Evolutionary conservation across 2,113 vertebrate genomes (phyloP).

Genomic region (Orycteropus afer): DNA sequence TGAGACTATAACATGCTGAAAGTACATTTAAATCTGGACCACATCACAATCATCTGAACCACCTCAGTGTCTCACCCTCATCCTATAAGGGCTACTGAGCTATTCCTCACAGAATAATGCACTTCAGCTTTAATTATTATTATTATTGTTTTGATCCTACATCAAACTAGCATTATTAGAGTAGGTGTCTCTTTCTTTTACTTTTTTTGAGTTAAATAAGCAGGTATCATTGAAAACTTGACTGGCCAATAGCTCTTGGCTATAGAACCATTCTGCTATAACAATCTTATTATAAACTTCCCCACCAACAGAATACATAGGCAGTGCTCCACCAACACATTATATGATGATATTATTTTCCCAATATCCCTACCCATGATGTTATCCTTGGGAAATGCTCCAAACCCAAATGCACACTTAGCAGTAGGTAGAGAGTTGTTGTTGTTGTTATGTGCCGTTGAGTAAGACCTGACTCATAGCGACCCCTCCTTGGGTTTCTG

Average conservation of each 20-base stretch:
- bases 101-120: background rate
- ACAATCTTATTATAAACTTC: background rate
- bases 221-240: slow-evolving; percentile 27
- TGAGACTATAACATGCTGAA: background rate
- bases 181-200: background rate
- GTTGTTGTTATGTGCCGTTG: no score
- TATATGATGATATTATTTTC: background rate
- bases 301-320: background rate
- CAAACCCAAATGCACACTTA: background rate
- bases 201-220: slow-evolving; percentile 53
- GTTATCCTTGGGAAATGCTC: background rate
- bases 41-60: background rate
- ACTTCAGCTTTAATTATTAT: background rate
- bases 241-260: background rate
- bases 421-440: background rate
- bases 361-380: background rate
- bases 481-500: no score
- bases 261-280: background rate
- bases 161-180: background rate
- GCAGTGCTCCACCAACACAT: background rate
- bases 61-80: background rate
- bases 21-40: background rate
- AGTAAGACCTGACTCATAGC: no score
- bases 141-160: background rate
- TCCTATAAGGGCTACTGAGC: background rate